Base-by-base conservation (phyloP, 2,113 vertebrate genomes). In the Anolis sagrei region DNA sequence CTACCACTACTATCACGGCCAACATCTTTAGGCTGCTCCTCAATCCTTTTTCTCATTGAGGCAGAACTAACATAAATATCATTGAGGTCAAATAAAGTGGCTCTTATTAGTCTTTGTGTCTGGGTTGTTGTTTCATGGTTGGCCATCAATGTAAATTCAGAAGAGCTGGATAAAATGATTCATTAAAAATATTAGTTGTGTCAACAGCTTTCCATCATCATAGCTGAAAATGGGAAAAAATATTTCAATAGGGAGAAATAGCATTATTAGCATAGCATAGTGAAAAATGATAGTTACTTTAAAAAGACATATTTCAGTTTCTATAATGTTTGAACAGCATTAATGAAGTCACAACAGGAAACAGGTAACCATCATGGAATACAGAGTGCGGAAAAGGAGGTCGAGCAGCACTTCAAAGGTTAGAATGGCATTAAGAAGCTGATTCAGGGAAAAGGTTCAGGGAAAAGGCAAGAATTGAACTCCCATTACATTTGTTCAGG, bases 361-460 rank as follows among this genome's bases (percentile, higher is more conserved):
- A 48, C 76, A 85, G 44, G 82, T 10, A 83, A 18, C 1, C 54
- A 54, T 87, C 72, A 90, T 58, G 54, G 72, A 84, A 89, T 3
- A 25, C 21, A 7, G 85, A 90, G 79, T 4, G 87, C 81, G 1
- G 23, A 32, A 21, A 0, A 11, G 49, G 27, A 51, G 51, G 18
- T 1, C 10, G 49, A 76, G 44, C 0, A 64, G 49, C 62, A 32
- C 89, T 51, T 84, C 86, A 76, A 69, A 86, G 92, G 86, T 68
- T 68, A 92, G 89, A 68, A 88, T 76, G 87, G 82, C 79, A 91
- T 93, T 93, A 88, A 90, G 39, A 44, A 44, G 39, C 39, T 44
- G 39, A 44, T 44, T 44, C 39, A 44, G 39, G 39, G n/a, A n/a
- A n/a, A n/a, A 91, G 74, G 85, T 90, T 90, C 86, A 91, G 77